phyloP scores from a whole-genome alignment of 2,888 invertebrate genomes.

The Drosophila tanythrix region DNA sequence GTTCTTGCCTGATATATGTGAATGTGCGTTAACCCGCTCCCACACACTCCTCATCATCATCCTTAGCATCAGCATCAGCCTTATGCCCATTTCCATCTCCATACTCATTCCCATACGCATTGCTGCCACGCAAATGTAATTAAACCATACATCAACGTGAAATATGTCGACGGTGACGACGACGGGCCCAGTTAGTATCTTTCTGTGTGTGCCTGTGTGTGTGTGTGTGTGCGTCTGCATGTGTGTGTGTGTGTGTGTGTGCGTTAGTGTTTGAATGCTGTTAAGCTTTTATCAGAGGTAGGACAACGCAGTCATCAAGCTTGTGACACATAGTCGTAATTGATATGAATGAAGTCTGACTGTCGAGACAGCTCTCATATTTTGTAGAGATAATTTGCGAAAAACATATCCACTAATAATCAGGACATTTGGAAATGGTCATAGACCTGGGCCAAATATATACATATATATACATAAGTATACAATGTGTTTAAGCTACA shows the following conservation, averaged over 20 bases:
- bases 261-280: slow-evolving; percentile 9
- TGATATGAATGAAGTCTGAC: slow-evolving; percentile 42
- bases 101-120: slow-evolving; percentile 42
- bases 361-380: slow-evolving; percentile 21
- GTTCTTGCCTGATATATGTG: slow-evolving; percentile 16
- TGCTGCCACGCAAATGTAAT: slow-evolving; percentile 79
- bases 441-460: neutral
- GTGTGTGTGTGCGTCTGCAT: slow-evolving; percentile 16
- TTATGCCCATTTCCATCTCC: neutral
- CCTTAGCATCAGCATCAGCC: neutral
- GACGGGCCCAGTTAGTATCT: slow-evolving; percentile 56
- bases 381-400: slow-evolving; percentile 4
- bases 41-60: neutral
- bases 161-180: slow-evolving; percentile 67
- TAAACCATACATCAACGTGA: slow-evolving; percentile 81
- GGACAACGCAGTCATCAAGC: slow-evolving; percentile 34
- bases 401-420: neutral
- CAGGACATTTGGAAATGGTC: neutral
- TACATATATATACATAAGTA: neutral
- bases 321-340: slow-evolving; percentile 39
- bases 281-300: slow-evolving; percentile 36
- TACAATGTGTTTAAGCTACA: neutral
- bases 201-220: slow-evolving; percentile 11
- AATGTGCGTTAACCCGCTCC: slow-evolving; percentile 42
- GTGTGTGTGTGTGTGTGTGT: slow-evolving; percentile 3